These are phyloP conservation scores for Drepanosiphum platanoidis DNA, from an alignment of 2,888 invertebrate species.

Conservation along the genomic window DNA sequence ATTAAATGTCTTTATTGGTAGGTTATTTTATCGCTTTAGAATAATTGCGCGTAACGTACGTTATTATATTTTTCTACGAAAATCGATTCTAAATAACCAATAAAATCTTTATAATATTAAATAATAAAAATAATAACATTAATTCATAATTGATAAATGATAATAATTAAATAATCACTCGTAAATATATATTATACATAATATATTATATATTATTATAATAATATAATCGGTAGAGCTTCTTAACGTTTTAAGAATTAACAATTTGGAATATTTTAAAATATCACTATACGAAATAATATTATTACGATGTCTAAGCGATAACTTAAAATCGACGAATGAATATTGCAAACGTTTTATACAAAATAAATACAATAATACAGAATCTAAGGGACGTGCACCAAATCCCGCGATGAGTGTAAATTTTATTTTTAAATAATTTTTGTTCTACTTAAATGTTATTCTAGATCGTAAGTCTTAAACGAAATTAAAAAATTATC, in stretches of 20 bases:
- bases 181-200: constrained; percentile 9
- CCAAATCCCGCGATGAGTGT: constrained; percentile 28
- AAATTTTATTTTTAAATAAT: constrained; percentile 34
- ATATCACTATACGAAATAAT: constrained; percentile 26
- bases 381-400: constrained; percentile 30
- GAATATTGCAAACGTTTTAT: constrained; percentile 20
- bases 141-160: constrained; percentile 2
- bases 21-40: constrained; percentile 59
- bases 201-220: not conserved
- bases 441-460: constrained; percentile 3
- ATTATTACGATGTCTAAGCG: constrained; percentile 5
- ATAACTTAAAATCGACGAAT: constrained; percentile 15
- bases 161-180: constrained; percentile 43
- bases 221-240: constrained; percentile 51
- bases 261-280: constrained; percentile 25
- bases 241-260: constrained; percentile 48
- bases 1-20: constrained; percentile 43
- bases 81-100: constrained; percentile 59
- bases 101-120: constrained; percentile 28
- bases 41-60: constrained; percentile 55
- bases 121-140: constrained; percentile 28
- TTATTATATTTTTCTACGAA: constrained; percentile 61
- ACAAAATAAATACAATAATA: constrained; percentile 16
- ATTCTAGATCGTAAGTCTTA: not conserved
- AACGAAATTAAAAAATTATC: not conserved